Percentiles rank a stretch among this genome's conserved stretches.
phyloP scores from a whole-genome alignment of 2,888 invertebrate species.

The Nomada ferruginata region DNA sequence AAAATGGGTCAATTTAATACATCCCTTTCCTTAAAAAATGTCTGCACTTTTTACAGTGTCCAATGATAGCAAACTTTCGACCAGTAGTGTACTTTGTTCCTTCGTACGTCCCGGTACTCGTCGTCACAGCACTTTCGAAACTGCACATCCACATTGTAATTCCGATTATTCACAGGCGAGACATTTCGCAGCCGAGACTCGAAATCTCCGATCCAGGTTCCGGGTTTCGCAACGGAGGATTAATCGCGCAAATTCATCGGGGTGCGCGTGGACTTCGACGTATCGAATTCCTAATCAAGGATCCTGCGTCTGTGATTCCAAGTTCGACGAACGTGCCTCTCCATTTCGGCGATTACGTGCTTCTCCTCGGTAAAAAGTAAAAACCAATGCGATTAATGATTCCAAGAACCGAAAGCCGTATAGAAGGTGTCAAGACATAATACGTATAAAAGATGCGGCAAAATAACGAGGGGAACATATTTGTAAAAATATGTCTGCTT shows the following conservation, averaged over 20 bases:
- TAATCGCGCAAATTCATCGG: slow-evolving; percentile 19
- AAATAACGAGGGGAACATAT: too few species aligned
- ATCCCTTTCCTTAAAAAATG: too few species aligned
- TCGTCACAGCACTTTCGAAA: not conserved
- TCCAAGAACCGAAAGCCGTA: not conserved
- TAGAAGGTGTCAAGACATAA: too few species aligned
- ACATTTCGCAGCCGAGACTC: not conserved
- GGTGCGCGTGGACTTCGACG: slow-evolving; percentile 3
- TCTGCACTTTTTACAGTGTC: too few species aligned
- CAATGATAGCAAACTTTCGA: too few species aligned
- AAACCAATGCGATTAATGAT: not conserved
- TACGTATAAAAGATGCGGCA: too few species aligned
- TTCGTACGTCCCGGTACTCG: too few species aligned
- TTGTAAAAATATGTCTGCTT: too few species aligned
- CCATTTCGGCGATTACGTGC: slow-evolving; percentile 15
- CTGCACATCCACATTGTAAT: not conserved
- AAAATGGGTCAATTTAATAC: too few species aligned
- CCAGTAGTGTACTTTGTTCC: too few species aligned
- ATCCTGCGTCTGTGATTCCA: slow-evolving; percentile 6
- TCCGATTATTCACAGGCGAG: not conserved
- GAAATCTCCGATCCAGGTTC: slow-evolving; percentile 17
- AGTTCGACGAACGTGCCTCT: slow-evolving; percentile 11
- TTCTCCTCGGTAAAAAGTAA: not conserved
- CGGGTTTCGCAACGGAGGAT: slow-evolving; percentile 19
- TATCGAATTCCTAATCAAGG: slow-evolving; percentile 2